Evolutionary conservation across 2,888 invertebrate genomes (phyloP).

Genomic region (Chymomyza fuscimana): DNA sequence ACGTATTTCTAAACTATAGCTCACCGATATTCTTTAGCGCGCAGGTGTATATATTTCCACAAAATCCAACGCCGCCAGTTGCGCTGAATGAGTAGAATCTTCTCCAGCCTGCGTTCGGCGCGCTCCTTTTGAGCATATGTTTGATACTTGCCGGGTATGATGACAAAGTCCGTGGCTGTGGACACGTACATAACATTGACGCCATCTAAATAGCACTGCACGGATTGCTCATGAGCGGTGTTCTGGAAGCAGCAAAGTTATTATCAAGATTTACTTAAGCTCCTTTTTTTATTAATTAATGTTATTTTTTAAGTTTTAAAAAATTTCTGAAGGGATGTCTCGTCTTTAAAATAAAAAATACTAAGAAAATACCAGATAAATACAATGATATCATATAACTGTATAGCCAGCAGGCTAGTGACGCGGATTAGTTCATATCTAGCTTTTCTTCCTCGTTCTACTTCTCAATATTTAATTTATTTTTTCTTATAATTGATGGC

Average conservation of each 20-base stretch:
- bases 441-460: no score
- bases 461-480: no score
- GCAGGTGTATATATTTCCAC: conserved; percentile 80
- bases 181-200: conserved; percentile 81
- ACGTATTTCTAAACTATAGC: conserved; percentile 1
- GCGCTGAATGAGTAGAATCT: conserved; percentile 84
- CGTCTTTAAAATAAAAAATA: no score
- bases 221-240: conserved; percentile 75
- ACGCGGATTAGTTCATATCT: no score
- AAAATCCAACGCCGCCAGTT: conserved; percentile 78
- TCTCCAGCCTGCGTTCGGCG: conserved; percentile 82
- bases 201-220: conserved; percentile 77
- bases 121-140: conserved; percentile 83
- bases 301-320: not conserved
- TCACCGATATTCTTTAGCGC: conserved; percentile 81
- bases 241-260: conserved; percentile 55
- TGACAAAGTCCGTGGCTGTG: conserved; percentile 83
- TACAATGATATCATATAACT: no score
- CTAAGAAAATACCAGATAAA: no score
- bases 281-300: not conserved
- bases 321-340: no score
- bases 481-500: no score
- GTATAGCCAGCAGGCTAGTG: no score
- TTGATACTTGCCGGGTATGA: conserved; percentile 84
- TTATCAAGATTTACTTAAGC: not conserved